Evolutionary conservation across 2,888 invertebrate genomes (phyloP).

Genomic region (Lepas anatifera): DNA sequence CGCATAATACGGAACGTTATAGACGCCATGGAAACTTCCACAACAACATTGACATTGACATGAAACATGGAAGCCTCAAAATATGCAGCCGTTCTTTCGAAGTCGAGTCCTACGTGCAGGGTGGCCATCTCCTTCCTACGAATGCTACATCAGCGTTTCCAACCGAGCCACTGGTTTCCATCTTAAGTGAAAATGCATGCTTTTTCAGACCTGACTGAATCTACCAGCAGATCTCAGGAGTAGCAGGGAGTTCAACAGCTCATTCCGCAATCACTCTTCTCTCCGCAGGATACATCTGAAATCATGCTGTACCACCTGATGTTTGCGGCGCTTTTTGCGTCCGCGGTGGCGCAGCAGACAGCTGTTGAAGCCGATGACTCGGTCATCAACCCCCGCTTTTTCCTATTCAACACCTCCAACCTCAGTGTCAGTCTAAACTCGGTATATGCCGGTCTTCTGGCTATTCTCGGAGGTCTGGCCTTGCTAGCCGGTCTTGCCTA

Average conservation of each 20-base stretch:
- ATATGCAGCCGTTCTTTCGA: no score
- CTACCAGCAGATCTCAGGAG: background rate
- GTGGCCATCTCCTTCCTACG: no score
- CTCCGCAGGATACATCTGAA: background rate
- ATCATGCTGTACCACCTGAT: background rate
- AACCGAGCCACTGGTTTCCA: no score
- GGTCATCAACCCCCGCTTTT: background rate
- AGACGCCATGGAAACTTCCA: no score
- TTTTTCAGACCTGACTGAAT: background rate
- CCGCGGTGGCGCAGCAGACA: background rate
- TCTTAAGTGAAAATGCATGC: no score
- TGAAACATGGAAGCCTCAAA: no score
- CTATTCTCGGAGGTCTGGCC: background rate
- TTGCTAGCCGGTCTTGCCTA: background rate
- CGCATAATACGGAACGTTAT: no score
- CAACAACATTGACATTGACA: no score
- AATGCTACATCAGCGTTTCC: no score
- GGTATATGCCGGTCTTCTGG: background rate
- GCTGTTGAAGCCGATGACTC: background rate
- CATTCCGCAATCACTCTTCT: no score
- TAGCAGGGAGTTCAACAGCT: no score
- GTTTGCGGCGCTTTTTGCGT: background rate
- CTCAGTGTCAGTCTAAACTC: conserved; percentile 6
- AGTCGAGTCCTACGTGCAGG: no score
- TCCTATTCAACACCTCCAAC: background rate